Conservation (phyloP, 2,797 vertebrate genomes). For the Brachymystax lenok region DNA sequence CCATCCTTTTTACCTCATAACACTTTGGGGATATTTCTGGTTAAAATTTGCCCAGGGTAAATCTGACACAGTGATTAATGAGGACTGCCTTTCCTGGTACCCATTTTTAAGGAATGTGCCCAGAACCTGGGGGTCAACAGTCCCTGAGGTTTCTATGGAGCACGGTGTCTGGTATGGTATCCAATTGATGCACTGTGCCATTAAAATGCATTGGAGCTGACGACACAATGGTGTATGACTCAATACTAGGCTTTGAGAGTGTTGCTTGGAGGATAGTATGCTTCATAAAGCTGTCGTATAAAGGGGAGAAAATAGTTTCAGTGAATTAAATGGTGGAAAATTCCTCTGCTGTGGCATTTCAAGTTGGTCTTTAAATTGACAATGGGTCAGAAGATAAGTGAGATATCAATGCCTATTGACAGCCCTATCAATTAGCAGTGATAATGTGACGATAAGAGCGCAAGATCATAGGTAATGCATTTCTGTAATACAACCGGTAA, state of each 20-base stretch:
- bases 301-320: slow-evolving; percentile 21
- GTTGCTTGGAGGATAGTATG: slow-evolving; percentile 13
- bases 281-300: slow-evolving; percentile 24
- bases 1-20: slow-evolving; percentile 15
- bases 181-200: slow-evolving; percentile 48
- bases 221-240: slow-evolving; percentile 24
- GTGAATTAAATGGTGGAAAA: slow-evolving; percentile 33
- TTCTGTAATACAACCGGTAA: slow-evolving; percentile 17
- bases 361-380: slow-evolving; percentile 53
- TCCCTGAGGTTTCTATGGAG: slow-evolving; percentile 52
- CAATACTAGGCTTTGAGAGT: slow-evolving; percentile 41
- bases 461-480: slow-evolving; percentile 31
- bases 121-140: slow-evolving; percentile 45
- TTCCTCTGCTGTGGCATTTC: slow-evolving; percentile 51
- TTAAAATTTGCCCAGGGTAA: slow-evolving; percentile 40
- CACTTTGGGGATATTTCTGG: slow-evolving; percentile 31
- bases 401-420: slow-evolving; percentile 52
- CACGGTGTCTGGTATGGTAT: slow-evolving; percentile 38
- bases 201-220: slow-evolving; percentile 37
- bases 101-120: slow-evolving; percentile 29
- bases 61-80: slow-evolving; percentile 59
- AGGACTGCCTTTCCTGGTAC: slow-evolving; percentile 33
- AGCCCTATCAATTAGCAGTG: slow-evolving; percentile 13
- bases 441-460: slow-evolving; percentile 18
- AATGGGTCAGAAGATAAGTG: slow-evolving; percentile 57